These are phyloP conservation scores for Macroramphosus scolopax DNA, from an alignment of 2,797 vertebrate genomes.

Conservation along the genomic window DNA sequence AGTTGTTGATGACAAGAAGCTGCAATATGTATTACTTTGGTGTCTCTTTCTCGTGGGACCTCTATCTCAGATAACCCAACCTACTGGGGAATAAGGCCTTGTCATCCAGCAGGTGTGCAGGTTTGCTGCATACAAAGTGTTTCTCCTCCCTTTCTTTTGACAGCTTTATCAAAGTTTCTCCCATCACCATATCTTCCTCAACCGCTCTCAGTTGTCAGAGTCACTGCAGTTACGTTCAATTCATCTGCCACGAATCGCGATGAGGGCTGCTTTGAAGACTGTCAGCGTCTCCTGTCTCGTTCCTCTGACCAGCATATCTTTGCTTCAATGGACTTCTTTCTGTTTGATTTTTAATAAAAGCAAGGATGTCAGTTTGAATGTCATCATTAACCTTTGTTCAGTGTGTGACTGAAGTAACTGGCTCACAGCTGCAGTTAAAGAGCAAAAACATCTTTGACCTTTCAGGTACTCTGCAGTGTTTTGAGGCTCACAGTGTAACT, in stretches of 20 bases:
- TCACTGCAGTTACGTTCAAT: slow-evolving; percentile 9
- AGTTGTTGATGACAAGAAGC: slow-evolving; percentile 6
- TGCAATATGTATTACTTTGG: slow-evolving; percentile 54
- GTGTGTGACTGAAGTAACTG: background rate
- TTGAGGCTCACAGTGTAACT: background rate
- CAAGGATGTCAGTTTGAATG: too few relatives aligned
- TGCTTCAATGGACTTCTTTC: background rate
- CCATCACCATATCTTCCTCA: slow-evolving; percentile 1
- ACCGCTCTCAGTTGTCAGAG: slow-evolving; percentile 19
- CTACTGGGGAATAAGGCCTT: slow-evolving; percentile 77
- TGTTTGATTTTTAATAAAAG: background rate
- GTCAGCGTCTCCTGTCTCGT: background rate
- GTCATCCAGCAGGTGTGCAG: slow-evolving; percentile 13
- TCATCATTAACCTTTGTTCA: too few relatives aligned
- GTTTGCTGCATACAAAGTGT: slow-evolving; percentile 11
- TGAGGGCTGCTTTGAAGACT: slow-evolving; percentile 5
- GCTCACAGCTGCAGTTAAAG: background rate
- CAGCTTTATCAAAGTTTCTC: slow-evolving; percentile 9
- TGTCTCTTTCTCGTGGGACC: slow-evolving; percentile 65
- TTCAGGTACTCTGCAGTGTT: slow-evolving; percentile 1
- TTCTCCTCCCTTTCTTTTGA: slow-evolving; percentile 12
- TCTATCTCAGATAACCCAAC: too few relatives aligned
- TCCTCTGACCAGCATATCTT: background rate
- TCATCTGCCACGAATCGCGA: slow-evolving; percentile 3
- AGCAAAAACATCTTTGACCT: slow-evolving; percentile 5